Evolutionary conservation across 64 coral and sea anemone genomes (phyloP).

Genomic region (Montipora foliosa): DNA sequence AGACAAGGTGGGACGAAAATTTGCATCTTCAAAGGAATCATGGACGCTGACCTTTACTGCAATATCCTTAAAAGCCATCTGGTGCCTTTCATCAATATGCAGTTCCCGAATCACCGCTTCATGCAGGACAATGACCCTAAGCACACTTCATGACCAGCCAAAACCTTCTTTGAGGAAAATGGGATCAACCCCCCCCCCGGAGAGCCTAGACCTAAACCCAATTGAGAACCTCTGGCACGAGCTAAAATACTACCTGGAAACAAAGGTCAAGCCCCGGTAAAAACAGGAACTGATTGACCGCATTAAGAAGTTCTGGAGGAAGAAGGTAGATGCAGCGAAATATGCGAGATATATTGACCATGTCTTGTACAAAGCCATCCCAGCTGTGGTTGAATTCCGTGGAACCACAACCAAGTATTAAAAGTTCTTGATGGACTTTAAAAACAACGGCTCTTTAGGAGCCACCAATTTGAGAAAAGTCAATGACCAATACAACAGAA

Average conservation of each 20-base stretch:
- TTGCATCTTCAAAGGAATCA: too few relatives aligned
- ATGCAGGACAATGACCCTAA: too few relatives aligned
- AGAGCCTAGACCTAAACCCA: conserved; percentile 24
- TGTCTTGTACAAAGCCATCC: conserved; percentile 25
- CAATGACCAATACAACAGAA: too few relatives aligned
- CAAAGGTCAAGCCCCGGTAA: background rate
- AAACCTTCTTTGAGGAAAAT: background rate
- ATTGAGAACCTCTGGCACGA: conserved; percentile 48
- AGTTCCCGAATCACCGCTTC: background rate
- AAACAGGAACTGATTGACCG: conserved; percentile 40
- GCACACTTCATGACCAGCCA: too few relatives aligned
- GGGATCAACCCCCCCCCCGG: conserved; percentile 29
- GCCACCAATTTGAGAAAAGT: too few relatives aligned
- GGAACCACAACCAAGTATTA: conserved; percentile 42
- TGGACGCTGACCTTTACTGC: too few relatives aligned
- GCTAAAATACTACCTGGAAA: conserved; percentile 23
- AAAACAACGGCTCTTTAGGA: conserved; percentile 1
- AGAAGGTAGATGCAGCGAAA: background rate
- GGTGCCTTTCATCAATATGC: too few relatives aligned
- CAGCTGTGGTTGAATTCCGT: background rate
- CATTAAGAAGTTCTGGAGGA: conserved; percentile 42
- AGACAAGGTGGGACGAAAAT: too few relatives aligned
- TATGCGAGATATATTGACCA: conserved; percentile 38
- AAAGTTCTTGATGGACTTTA: background rate
- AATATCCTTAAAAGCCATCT: too few relatives aligned